phyloP scores from a whole-genome alignment of 1,140 invertebrate genomes.

The silkworm (Bombyx mori) region ASM3026992v2 NC_085123.1:3384001-3384500 shows the following conservation, averaged over 20 bases:
- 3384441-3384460: too few relatives aligned
- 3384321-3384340: too few relatives aligned
- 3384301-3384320: too few relatives aligned
- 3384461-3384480: too few relatives aligned
- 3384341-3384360: too few relatives aligned
- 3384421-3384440: too few relatives aligned
- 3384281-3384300: not conserved
- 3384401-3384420: too few relatives aligned
- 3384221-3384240: slow-evolving; percentile 26
- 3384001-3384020: too few relatives aligned
- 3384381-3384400: too few relatives aligned
- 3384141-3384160: slow-evolving; percentile 27
- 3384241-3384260: slow-evolving; percentile 16
- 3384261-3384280: not conserved
- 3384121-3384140: slow-evolving; percentile 35
- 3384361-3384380: too few relatives aligned
- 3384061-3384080: slow-evolving; percentile 35
- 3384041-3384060: slow-evolving; percentile 21
- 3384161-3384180: slow-evolving; percentile 39
- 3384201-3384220: slow-evolving; percentile 31
- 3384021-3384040: slow-evolving; percentile 15
- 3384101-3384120: slow-evolving; percentile 39
- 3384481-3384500: too few relatives aligned
- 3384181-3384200: slow-evolving; percentile 32
- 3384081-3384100: slow-evolving; percentile 24